These are phyloP conservation scores for Spheniscus humboldti DNA, from an alignment of 2,797 vertebrate genomes.

Conservation along the genomic window DNA sequence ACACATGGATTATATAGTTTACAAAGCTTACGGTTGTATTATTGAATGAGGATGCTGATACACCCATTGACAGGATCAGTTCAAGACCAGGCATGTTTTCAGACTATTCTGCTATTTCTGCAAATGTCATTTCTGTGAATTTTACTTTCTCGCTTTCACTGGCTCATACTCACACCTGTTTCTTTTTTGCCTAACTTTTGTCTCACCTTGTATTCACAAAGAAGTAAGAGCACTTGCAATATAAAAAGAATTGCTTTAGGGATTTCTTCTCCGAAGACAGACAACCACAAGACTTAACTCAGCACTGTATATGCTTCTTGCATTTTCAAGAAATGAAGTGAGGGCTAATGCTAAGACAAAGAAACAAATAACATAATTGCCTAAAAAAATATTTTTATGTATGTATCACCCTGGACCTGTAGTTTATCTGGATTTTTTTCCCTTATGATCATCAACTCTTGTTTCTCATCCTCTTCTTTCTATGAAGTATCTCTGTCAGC, in stretches of 20 bases:
- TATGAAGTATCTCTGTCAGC: not conserved
- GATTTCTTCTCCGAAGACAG: not conserved
- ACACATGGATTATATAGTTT: not conserved
- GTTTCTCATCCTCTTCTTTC: not conserved
- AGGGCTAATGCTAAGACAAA: not conserved
- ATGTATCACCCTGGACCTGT: not conserved
- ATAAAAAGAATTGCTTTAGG: not conserved
- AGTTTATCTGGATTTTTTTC: not conserved
- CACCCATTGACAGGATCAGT: not conserved
- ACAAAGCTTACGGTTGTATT: not conserved
- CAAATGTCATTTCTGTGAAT: slow-evolving; percentile 39
- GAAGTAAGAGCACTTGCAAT: not conserved
- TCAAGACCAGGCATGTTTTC: not conserved
- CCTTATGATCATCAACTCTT: not conserved
- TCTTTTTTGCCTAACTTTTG: slow-evolving; percentile 13
- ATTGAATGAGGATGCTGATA: not conserved
- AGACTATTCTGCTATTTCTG: not conserved
- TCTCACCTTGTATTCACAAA: slow-evolving; percentile 3
- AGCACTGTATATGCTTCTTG: not conserved
- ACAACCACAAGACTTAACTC: not conserved
- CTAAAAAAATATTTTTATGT: not conserved
- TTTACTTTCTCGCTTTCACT: slow-evolving; percentile 20
- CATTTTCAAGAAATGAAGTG: not conserved
- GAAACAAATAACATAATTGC: not conserved
- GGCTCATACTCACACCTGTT: not conserved